A percentile compares a stretch with the other conserved stretches of the same genome.
phyloP scores from a whole-genome alignment of 2,888 invertebrate genomes.

The Drosophila mulleri region DNA sequence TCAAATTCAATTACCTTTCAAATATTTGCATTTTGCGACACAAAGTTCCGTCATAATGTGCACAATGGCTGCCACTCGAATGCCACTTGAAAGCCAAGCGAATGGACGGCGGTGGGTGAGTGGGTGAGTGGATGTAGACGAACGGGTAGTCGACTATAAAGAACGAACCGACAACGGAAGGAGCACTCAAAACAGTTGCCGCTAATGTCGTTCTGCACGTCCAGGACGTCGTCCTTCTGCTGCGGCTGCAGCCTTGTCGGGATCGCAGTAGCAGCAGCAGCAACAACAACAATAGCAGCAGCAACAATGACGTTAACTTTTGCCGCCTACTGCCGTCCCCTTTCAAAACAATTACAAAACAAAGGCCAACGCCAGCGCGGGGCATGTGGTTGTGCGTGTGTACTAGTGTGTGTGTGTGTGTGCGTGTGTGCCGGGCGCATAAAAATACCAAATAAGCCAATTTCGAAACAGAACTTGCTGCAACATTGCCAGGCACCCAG shows the following conservation, averaged over 20 bases:
- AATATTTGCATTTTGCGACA: conserved; percentile 82
- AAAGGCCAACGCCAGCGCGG: conserved; percentile 58
- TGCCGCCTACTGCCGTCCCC: conserved; percentile 71
- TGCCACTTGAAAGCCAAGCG: conserved; percentile 74
- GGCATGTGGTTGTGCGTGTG: conserved; percentile 19
- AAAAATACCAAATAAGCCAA: conserved; percentile 81
- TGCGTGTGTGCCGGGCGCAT: conserved; percentile 47
- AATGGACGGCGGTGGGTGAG: conserved; percentile 10
- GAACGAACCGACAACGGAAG: conserved; percentile 76
- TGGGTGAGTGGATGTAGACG: not conserved
- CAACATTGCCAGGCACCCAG: conserved; percentile 31
- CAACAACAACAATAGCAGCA: not conserved
- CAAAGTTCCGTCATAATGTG: conserved; percentile 81
- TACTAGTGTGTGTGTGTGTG: conserved; percentile 15
- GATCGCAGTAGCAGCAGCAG: conserved; percentile 18
- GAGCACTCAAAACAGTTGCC: conserved; percentile 81
- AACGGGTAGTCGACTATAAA: conserved; percentile 61
- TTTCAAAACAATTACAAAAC: conserved; percentile 79
- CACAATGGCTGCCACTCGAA: conserved; percentile 82
- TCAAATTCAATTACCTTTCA: conserved; percentile 82
- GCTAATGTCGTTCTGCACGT: conserved; percentile 70
- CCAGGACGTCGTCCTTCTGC: conserved; percentile 64
- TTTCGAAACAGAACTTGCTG: conserved; percentile 74
- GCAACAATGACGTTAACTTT: conserved; percentile 75
- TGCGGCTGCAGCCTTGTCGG: conserved; percentile 23